Conservation (phyloP, 30 jellyfish, hydroid and myxozoan species). For the Hydractinia echinata region DNA sequence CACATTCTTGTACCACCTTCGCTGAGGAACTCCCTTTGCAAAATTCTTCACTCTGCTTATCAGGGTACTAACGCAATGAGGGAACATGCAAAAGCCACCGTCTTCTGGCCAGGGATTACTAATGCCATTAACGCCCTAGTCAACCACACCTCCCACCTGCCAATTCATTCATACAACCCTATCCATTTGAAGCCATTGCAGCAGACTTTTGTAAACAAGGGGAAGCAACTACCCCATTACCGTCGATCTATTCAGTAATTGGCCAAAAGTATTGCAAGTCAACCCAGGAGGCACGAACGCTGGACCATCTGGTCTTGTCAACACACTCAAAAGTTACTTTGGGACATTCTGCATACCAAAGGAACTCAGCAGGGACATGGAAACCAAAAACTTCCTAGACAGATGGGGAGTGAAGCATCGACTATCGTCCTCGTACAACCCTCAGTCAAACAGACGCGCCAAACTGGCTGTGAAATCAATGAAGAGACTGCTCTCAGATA, state of each 20-base stretch:
- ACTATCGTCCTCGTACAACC: too few relatives aligned
- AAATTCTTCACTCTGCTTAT: slow-evolving; percentile 19
- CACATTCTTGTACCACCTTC: slow-evolving; percentile 19
- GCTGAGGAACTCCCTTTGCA: slow-evolving; percentile 1
- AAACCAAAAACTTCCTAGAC: too few relatives aligned
- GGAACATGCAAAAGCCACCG: slow-evolving; percentile 15
- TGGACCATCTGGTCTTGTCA: too few relatives aligned
- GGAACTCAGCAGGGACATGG: too few relatives aligned
- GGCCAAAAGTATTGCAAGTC: too few relatives aligned
- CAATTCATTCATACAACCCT: background rate
- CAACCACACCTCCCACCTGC: slow-evolving; percentile 5
- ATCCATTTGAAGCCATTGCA: slow-evolving; percentile 3
- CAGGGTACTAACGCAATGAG: slow-evolving; percentile 15
- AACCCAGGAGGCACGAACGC: too few relatives aligned
- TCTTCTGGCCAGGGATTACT: slow-evolving; percentile 32
- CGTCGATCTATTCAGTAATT: too few relatives aligned
- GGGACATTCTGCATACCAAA: too few relatives aligned
- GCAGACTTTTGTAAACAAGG: background rate
- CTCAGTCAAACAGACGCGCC: too few relatives aligned
- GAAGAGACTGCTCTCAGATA: too few relatives aligned
- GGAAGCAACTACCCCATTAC: background rate
- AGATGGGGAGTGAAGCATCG: too few relatives aligned
- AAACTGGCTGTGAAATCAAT: too few relatives aligned
- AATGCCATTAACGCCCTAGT: slow-evolving; percentile 1
- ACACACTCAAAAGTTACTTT: background rate